Conservation (phyloP, 2,113 vertebrate genomes). For the Gobio gobio region DNA sequence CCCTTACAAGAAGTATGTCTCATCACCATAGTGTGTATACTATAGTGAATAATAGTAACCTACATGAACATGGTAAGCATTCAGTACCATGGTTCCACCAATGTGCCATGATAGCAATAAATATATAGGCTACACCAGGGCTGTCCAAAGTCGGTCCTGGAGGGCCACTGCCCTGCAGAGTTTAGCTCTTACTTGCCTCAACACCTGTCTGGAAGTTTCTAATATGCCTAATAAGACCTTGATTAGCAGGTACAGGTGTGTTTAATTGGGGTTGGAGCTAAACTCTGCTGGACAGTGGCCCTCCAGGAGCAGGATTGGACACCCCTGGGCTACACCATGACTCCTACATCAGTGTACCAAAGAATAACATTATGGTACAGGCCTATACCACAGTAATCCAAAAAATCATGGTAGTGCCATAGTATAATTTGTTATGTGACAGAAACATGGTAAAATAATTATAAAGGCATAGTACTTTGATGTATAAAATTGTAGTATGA, state of each 20-base stretch:
- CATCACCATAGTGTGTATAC: slow-evolving; percentile 76
- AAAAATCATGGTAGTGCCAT: not conserved
- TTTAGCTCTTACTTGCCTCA: too few species aligned
- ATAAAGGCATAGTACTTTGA: too few species aligned
- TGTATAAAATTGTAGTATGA: too few species aligned
- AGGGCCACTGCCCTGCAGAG: too few species aligned
- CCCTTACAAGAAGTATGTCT: slow-evolving; percentile 61
- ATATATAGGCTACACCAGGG: not conserved
- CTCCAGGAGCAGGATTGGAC: too few species aligned
- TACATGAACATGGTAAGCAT: not conserved
- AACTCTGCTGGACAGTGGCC: too few species aligned
- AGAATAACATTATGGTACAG: not conserved
- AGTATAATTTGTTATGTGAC: not conserved
- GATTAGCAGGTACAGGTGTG: too few species aligned
- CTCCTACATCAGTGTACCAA: not conserved
- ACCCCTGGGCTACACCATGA: not conserved
- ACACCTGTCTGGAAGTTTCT: too few species aligned
- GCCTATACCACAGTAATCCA: not conserved
- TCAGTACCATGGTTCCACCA: not conserved
- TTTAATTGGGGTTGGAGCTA: too few species aligned
- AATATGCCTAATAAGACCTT: too few species aligned
- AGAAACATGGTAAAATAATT: too few species aligned
- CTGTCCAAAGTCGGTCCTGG: too few species aligned
- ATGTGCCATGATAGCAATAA: not conserved
- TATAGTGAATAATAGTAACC: slow-evolving; percentile 26